Base-by-base conservation (phyloP, 64 coral and sea anemone genomes). In the Orbicella faveolata region DNA sequence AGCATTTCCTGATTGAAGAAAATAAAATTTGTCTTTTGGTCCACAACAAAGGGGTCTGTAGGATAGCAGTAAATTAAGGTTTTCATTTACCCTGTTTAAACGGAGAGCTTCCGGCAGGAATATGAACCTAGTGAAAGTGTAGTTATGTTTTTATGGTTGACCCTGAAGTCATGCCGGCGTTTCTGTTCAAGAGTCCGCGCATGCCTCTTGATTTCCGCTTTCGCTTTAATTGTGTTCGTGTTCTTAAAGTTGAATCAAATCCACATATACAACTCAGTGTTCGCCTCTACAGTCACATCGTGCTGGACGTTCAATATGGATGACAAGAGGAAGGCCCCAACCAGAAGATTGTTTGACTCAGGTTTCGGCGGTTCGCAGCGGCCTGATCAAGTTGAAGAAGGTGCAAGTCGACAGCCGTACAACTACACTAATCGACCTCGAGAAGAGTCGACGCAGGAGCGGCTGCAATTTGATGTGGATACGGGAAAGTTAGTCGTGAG, bases 391-490 rank as follows among this genome's bases (percentile, higher is more conserved):
- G 61, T 15, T 0, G 59, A 18, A 48, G 55, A 59, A n/a, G 25
- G 20, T n/a, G n/a, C 67, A 70, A 23, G 67, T 26, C 67, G 25
- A 25, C 81, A 19, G 34, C 61, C 36, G 37, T 34, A 52, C 20
- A 66, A 68, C 19, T 67, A 84, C 81, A 68, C 17, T 14, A 85
- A 72, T 68, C 37, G 65, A 52, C 63, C 63, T 26, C 67, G 21
- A 33, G 82, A 85, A 36, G 80, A 63, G 2, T 62, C 34, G 14
- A 72, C 37, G 10, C 82, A 85, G 19, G 82, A 85, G 37, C 37
- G 64, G 19, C 23, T 85, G 14, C 20, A 85, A 15, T 85, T 85
- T 72, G 82, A 85, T 39, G 4, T 23, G 11, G 65, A 54, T 23
- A 52, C 82, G 3, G 82, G 82, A 39, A 48, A 33, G 25, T 44